These are phyloP conservation scores for Litocranius walleri DNA, from an alignment of 2,113 vertebrate species.

Conservation along the genomic window DNA sequence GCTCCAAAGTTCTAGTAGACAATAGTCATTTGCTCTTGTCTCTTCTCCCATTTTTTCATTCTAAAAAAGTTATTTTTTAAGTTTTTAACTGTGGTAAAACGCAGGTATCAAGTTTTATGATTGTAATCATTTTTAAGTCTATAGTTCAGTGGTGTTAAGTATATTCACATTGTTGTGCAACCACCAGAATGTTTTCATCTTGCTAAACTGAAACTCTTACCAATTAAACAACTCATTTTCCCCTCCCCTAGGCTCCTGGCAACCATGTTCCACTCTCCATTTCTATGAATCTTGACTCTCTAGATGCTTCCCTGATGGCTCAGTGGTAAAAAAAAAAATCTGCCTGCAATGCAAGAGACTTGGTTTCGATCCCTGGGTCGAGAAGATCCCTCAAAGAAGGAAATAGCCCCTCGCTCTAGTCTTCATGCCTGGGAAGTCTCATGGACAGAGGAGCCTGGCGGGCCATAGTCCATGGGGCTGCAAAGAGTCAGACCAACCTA, in stretches of 20 bases:
- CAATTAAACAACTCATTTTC: background rate
- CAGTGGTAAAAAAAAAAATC: background rate
- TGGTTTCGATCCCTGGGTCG: background rate
- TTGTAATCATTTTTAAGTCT: background rate
- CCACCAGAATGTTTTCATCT: background rate
- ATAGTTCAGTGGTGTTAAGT: background rate
- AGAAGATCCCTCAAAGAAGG: background rate
- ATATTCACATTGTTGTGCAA: background rate
- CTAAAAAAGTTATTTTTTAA: background rate
- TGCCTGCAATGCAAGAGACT: background rate
- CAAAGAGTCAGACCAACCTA: background rate
- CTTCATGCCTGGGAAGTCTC: background rate
- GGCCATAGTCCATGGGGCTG: background rate
- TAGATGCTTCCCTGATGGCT: background rate
- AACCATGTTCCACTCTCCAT: slow-evolving; percentile 14
- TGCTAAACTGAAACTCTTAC: slow-evolving; percentile 38
- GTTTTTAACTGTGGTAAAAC: background rate
- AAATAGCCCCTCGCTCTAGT: background rate
- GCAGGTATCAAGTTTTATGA: background rate
- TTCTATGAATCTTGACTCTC: slow-evolving; percentile 9
- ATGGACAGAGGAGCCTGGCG: background rate
- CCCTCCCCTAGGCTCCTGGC: background rate
- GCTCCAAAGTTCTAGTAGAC: background rate
- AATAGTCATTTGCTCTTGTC: background rate
- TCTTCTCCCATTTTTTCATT: background rate